Evolutionary conservation across 2,113 vertebrate genomes (phyloP).

Genomic region (Serinus canaria): DNA sequence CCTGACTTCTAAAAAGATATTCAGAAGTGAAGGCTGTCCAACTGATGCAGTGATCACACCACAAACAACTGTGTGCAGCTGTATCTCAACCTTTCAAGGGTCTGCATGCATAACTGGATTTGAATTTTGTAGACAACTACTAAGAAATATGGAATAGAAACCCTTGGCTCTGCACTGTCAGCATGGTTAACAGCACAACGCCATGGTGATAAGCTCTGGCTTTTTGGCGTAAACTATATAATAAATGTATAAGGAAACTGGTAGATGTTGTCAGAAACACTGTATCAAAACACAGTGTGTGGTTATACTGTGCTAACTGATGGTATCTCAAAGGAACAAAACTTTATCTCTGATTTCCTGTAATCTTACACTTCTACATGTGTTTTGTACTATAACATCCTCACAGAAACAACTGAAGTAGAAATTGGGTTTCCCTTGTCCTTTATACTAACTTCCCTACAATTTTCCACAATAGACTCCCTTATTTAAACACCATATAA

Average conservation of each 20-base stretch:
- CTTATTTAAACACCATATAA: not conserved
- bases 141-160: not conserved
- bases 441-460: not conserved
- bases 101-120: not conserved
- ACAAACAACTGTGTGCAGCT: not conserved
- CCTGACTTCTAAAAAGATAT: not conserved
- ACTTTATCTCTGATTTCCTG: slow-evolving; percentile 10
- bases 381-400: not conserved
- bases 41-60: not conserved
- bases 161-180: not conserved
- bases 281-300: not conserved
- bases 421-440: not conserved
- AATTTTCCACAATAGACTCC: not conserved
- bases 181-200: accelerated
- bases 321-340: slow-evolving; percentile 26
- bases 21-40: not conserved
- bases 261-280: not conserved
- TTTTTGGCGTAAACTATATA: not conserved
- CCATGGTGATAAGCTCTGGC: not conserved
- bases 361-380: not conserved
- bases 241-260: not conserved
- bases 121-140: not conserved
- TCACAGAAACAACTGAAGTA: not conserved
- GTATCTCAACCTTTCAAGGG: not conserved
- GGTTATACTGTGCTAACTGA: not conserved